Conservation (phyloP, 2,888 invertebrate genomes). For the Synanthedon tipuliformis region DNA sequence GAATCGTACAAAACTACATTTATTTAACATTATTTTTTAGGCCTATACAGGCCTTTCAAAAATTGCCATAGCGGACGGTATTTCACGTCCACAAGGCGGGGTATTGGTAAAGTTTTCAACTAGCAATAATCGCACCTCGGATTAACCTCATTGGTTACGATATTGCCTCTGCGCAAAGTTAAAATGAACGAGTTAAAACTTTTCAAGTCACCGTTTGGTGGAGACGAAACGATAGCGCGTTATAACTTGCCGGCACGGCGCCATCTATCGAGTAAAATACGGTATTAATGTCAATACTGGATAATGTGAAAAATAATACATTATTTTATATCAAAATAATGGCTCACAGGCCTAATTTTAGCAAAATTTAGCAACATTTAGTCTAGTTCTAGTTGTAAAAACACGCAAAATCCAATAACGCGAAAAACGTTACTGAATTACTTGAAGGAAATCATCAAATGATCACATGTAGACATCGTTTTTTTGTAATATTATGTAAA, state of each 20-base stretch:
- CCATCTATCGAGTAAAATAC: slow-evolving; percentile 19
- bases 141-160: slow-evolving; percentile 88
- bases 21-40: slow-evolving; percentile 9
- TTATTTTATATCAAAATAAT: too few relatives aligned
- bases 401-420: too few relatives aligned
- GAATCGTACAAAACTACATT: too few relatives aligned
- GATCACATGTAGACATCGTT: too few relatives aligned
- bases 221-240: slow-evolving; percentile 26
- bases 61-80: slow-evolving; percentile 63
- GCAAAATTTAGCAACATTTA: too few relatives aligned
- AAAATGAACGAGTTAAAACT: slow-evolving; percentile 11
- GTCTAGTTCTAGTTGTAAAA: too few relatives aligned
- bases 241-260: slow-evolving; percentile 16
- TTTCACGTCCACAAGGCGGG: slow-evolving; percentile 64
- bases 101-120: slow-evolving; percentile 86
- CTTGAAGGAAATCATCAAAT: too few relatives aligned
- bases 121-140: slow-evolving; percentile 91
- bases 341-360: too few relatives aligned
- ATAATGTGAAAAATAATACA: too few relatives aligned
- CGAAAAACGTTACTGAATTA: too few relatives aligned
- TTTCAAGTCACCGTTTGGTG: not conserved
- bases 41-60: slow-evolving; percentile 48
- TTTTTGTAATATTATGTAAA: not conserved
- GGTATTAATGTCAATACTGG: too few relatives aligned
- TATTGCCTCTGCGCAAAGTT: slow-evolving; percentile 92